Base-by-base conservation (phyloP, 2,888 invertebrate species). In the Standfussiana lucernea region DNA sequence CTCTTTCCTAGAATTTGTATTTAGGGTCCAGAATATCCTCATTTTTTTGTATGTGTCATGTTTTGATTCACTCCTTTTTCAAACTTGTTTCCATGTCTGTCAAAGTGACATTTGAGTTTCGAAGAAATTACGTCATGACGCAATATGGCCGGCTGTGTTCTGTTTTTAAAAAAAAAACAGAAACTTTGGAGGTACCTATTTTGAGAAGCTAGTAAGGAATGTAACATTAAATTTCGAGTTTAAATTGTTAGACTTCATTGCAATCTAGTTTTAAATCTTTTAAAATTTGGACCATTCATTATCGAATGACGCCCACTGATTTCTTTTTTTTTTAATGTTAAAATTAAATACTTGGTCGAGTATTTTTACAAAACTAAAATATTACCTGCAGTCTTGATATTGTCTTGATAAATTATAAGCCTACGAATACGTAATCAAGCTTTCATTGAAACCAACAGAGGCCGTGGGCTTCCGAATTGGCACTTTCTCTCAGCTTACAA, bases 11-110 rank as follows among this genome's bases (percentile, higher is more conserved):
- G 88, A 88, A 88, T 64, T 75, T 50, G 40, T 72, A 45, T 65
- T 50, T 64, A 40, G 75, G 71, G 68, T 70, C 62, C 73, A 28
- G 70, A 76, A 79, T 80, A 88, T 83, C 68, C 79, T 82, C 71
- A 73, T 88, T 80, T 75, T 77, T 85, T 59, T 80, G 50, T 59
- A 79, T 88, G 88, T 88, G 88, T 88, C 87, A 88, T 84, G 45
- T 61, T 84, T 76, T 83, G 80, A 82, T 82, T 85, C 73, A 76
- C 70, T 78, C 37, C 42, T 75, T 82, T 79, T 85, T 74, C 24
- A 80, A 77, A 74, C 67, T 80, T 61, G 61, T 70, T 81, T 70
- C 81, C 73, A 81, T 77, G 67, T 84, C 84, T 84, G 82, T 84
- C 87, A 87, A 76, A 84, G 78, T 84, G 88, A 86, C 86, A 84